Evolutionary conservation across 1,140 invertebrate genomes (phyloP), one percentile per base, ranked within the genome.

Genomic region (Cardiocondyla obscurior): DNA sequence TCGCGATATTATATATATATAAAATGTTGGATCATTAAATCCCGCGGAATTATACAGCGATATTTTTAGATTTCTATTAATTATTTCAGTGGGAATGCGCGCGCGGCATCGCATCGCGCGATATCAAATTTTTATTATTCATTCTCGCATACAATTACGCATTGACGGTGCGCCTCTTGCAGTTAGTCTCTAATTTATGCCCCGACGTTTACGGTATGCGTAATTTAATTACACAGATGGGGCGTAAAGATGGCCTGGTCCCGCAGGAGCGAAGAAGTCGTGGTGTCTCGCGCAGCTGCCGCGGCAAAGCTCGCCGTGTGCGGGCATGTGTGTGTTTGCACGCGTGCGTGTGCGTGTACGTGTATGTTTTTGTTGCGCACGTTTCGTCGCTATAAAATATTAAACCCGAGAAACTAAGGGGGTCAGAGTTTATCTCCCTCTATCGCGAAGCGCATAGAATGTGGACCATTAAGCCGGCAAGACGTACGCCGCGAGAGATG

Each of bases 211-310:
- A 90, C 81, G 70, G 84, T 92, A 89, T 85, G 87, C 88, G 87
- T 90, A 91, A 92, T 92, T 92, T 91, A 90, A 93, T 92, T 92
- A 90, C 91, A 79, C 83, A 90, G 90, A 90, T 91, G 82, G 86
- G 81, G 89, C 82, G 83, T 89, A 91, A 90, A 92, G 89, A 90
- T 90, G 89, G 10, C 77, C 46, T 83, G 55, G 25, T 62, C 36
- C 57, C 42, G n/a, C n/a, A 44, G 77, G 58, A 82, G 64, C 79
- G 30, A 7, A 65, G 55, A 36, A 64, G 33, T 42, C 44, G 51
- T 39, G n/a, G 16, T 49, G 62, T 55, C 74, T 79, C 67, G 10
- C 67, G 53, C 77, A 73, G 77, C 77, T 81, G 76, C 14, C 10
- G 44, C 46, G 33, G 14, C 19, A 14, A 36, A 19, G 51, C 58